A percentile compares a stretch with the other conserved stretches of the same genome.
Evolutionary conservation across 2,888 invertebrate species (phyloP).

Genomic region (Ligdia adustata): DNA sequence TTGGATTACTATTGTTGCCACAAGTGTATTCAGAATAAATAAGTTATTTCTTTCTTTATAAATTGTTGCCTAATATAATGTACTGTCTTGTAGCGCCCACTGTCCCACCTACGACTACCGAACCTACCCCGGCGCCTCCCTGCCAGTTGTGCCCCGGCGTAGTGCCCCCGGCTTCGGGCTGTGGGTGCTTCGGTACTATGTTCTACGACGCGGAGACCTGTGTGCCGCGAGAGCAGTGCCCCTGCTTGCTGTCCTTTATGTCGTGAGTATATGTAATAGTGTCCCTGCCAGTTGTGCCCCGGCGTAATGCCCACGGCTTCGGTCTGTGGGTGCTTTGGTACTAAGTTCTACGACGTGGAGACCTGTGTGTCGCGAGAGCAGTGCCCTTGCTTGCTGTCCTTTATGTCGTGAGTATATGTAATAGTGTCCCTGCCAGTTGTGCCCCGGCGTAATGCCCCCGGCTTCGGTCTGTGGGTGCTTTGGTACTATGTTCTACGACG

Average conservation of each 20-base stretch:
- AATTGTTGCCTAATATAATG: not conserved
- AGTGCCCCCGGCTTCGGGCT: constrained; percentile 37
- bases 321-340: constrained; percentile 76
- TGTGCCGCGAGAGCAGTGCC: constrained; percentile 88
- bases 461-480: constrained; percentile 70
- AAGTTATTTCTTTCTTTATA: not conserved
- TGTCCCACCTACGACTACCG: not conserved
- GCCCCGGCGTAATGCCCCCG: constrained; percentile 75
- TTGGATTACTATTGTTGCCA: too few species aligned
- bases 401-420: constrained; percentile 73
- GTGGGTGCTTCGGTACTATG: constrained; percentile 74
- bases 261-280: constrained; percentile 58
- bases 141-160: constrained; percentile 85
- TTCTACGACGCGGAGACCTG: constrained; percentile 91
- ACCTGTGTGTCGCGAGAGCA: constrained; percentile 88
- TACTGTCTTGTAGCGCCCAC: not conserved
- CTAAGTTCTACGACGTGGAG: constrained; percentile 88
- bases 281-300: constrained; percentile 80
- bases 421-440: constrained; percentile 73
- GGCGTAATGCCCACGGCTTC: constrained; percentile 58
- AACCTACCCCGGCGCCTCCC: constrained; percentile 19
- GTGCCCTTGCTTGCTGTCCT: constrained; percentile 91
- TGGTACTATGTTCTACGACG: constrained; percentile 87
- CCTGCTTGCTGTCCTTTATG: constrained; percentile 89
- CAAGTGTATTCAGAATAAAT: too few species aligned